These are phyloP conservation scores for Vanessa atalanta DNA, from an alignment of 1,140 invertebrate genomes.

Conservation along the genomic window DNA sequence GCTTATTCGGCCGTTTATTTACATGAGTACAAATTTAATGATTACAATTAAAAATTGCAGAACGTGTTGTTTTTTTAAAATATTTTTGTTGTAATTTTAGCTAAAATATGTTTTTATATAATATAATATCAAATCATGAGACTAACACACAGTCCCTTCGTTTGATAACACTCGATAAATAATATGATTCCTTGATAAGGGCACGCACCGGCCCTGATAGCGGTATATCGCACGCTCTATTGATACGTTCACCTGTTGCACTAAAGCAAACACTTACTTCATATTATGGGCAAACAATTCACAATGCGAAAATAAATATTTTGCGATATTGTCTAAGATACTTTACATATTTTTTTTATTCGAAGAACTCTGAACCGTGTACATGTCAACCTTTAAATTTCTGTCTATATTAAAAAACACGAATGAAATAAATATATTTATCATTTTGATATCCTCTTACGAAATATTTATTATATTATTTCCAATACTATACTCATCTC, in stretches of 20 bases:
- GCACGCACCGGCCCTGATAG: constrained; percentile 52
- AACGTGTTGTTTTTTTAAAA: no score
- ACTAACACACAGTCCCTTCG: constrained; percentile 29
- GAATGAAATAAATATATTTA: no score
- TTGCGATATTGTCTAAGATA: neutral
- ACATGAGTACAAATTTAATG: no score
- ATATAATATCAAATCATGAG: neutral
- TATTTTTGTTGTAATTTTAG: neutral
- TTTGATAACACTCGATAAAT: constrained; percentile 56
- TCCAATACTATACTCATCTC: no score
- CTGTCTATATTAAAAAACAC: no score
- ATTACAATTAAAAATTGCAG: no score
- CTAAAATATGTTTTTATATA: neutral
- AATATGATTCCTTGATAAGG: constrained; percentile 50
- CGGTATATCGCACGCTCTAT: constrained; percentile 47
- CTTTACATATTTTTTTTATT: neutral
- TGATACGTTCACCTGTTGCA: constrained; percentile 63
- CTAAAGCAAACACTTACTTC: constrained; percentile 29
- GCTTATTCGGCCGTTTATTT: no score
- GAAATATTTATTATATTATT: no score
- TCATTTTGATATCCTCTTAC: no score
- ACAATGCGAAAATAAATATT: constrained; percentile 23
- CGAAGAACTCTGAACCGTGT: no score
- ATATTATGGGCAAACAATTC: constrained; percentile 17
- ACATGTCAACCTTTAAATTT: no score